Conservation (phyloP, 2,113 vertebrate genomes). For the Archocentrus centrarchus region DNA sequence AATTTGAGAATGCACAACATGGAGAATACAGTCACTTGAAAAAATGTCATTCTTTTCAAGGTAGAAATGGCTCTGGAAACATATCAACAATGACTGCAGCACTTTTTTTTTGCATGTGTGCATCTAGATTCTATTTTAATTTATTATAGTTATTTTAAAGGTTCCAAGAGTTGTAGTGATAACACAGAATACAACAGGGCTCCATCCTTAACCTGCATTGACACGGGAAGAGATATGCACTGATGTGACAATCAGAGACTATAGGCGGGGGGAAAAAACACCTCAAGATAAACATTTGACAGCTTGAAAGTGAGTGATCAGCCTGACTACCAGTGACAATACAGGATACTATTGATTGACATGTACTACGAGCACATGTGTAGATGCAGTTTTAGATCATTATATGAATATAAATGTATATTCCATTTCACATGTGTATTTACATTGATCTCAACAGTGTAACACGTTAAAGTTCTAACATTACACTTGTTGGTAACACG, state of each 20-base stretch:
- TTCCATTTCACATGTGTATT: no score
- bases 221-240: not conserved
- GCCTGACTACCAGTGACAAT: no score
- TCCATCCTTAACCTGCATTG: not conserved
- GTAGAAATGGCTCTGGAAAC: not conserved
- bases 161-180: not conserved
- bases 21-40: not conserved
- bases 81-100: not conserved
- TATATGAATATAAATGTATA: no score
- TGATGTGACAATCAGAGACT: not conserved
- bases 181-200: not conserved
- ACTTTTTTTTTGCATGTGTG: not conserved
- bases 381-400: no score
- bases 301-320: no score
- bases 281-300: no score
- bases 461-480: no score
- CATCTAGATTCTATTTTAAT: not conserved
- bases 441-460: no score
- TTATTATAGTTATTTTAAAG: not conserved
- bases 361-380: no score
- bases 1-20: not conserved
- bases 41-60: not conserved
- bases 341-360: no score
- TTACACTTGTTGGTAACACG: no score
- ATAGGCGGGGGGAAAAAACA: no score